Base-by-base conservation (phyloP, 2,888 invertebrate species). In the Trichacis sp. region DNA sequence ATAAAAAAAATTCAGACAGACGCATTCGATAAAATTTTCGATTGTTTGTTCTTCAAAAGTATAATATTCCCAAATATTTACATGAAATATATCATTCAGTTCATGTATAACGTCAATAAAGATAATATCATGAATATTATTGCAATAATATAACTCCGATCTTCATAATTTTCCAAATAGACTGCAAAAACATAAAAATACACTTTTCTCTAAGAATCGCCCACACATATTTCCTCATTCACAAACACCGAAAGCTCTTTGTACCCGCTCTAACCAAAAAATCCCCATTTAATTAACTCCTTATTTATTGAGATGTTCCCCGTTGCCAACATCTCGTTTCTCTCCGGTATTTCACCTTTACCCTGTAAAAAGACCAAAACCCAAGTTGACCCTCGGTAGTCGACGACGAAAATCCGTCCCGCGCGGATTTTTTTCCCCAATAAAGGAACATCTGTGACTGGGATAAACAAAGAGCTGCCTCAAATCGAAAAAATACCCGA, bases 201-300 rank as follows among this genome's bases (percentile, higher is more conserved):
- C n/a, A n/a, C n/a, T n/a, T n/a, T n/a, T n/a, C n/a, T n/a, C n/a
- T n/a, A n/a, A 65, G 74, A 68, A 61, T 68, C 68, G 57, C 76
- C 79, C 76, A 81, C 81, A 82, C 81, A 82, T 82, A 82, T 81
- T 70, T 55, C 72, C 74, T 82, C 81, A 81, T 82, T 82, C 81
- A 82, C 79, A 78, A 74, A 76, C 74, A 70, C 62, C 68, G 59
- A 60, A 69, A n/a, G 69, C 52, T 60, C 70, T 64, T 68, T 64
- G 55, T 56, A 62, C 64, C 62, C 49, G 65, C 69, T 65, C 59
- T n/a, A n/a, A n/a, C n/a, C n/a, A n/a, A n/a, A n/a, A 73, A 81
- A 79, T 80, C 79, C 80, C 77, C 75, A 77, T 82, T 82, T 82
- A 83, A 83, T 83, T 83, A 83, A 79, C 81, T 79, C 81, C 79